phyloP scores from a whole-genome alignment of 1,140 invertebrate species.

The Plectrocnemia conspersa region DNA sequence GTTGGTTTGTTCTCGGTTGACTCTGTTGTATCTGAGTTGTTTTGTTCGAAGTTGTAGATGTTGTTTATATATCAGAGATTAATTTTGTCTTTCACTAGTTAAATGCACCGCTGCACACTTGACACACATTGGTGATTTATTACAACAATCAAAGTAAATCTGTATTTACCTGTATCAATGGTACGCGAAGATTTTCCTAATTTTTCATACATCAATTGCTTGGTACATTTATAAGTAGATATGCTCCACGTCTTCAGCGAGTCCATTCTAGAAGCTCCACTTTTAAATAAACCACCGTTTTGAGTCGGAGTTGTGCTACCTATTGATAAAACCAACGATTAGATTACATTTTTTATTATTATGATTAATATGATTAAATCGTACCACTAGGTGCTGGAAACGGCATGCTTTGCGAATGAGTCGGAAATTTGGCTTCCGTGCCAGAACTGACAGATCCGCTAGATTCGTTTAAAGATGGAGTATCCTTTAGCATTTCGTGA shows the following conservation, averaged over 20 bases:
- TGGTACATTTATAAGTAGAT: slow-evolving; percentile 95
- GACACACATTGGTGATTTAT: too few relatives aligned
- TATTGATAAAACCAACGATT: slow-evolving; percentile 6
- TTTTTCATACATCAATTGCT: slow-evolving; percentile 91
- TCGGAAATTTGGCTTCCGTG: slow-evolving; percentile 52
- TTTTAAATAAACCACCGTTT: slow-evolving; percentile 54
- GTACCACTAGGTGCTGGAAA: slow-evolving; percentile 41
- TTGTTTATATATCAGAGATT: too few relatives aligned
- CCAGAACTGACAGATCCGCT: slow-evolving; percentile 71
- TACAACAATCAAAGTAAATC: slow-evolving; percentile 4
- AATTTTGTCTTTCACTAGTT: too few relatives aligned
- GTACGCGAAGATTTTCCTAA: slow-evolving; percentile 89
- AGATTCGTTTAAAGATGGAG: slow-evolving; percentile 72
- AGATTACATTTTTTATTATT: slow-evolving; percentile 2
- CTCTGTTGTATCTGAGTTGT: too few relatives aligned
- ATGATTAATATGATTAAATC: not conserved
- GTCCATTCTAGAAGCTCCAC: slow-evolving; percentile 74
- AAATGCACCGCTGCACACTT: too few relatives aligned
- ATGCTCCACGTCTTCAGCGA: slow-evolving; percentile 93
- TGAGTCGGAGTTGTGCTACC: slow-evolving; percentile 51
- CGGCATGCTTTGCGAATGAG: slow-evolving; percentile 47
- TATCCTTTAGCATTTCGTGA: slow-evolving; percentile 83
- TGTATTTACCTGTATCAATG: slow-evolving; percentile 70
- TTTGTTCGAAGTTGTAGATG: too few relatives aligned
- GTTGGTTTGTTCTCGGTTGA: too few relatives aligned